Evolutionary conservation across 2,797 vertebrate species (phyloP), one percentile per base, ranked within the genome.

Genomic region (Chelmon rostratus): DNA sequence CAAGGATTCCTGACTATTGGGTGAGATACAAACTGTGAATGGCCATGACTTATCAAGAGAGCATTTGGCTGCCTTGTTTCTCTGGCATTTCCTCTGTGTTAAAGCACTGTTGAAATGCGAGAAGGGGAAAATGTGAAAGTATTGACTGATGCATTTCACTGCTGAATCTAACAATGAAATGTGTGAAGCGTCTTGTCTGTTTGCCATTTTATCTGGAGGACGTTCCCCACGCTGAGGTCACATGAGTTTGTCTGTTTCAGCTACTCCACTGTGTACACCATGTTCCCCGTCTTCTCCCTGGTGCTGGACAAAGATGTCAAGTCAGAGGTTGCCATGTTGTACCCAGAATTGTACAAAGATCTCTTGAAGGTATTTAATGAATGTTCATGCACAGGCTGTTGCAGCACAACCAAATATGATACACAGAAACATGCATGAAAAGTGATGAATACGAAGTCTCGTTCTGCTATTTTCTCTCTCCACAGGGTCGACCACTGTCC

Each of bases 301-400:
- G 98, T 99, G 56, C 82, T 99, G 95, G 98, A 99, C 95, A 99
- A 99, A 88, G 98, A 99, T 54, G 98, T 99, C 1, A 98, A 99
- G 88, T 98, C 98, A 0, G 98, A 99, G 88, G 98, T 99, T 2
- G 98, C 98, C 61, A 99, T 99, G 98, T 91, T 99, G 23, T 99
- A 99, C 75, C 98, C 98, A 33, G 98, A 99, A 83, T 93, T 99
- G 69, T 99, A 99, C 91, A 99, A 99, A 91, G 98, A 99, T 89
- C 96, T 99, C n/a, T 91, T 99, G 52, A 99, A 99, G 98, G 98
- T 99, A 76, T 46, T 21, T 15, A 15, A 67, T 42, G 3, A 67
- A 44, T 9, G 54, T 18, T 23, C 16, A n/a, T 47, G 47, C 10
- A 6, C n/a, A 8, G 3, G 37, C 8, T 74, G 52, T 28, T n/a